Evolutionary conservation across 2,888 invertebrate genomes (phyloP).

Genomic region (Venusia cambrica): DNA sequence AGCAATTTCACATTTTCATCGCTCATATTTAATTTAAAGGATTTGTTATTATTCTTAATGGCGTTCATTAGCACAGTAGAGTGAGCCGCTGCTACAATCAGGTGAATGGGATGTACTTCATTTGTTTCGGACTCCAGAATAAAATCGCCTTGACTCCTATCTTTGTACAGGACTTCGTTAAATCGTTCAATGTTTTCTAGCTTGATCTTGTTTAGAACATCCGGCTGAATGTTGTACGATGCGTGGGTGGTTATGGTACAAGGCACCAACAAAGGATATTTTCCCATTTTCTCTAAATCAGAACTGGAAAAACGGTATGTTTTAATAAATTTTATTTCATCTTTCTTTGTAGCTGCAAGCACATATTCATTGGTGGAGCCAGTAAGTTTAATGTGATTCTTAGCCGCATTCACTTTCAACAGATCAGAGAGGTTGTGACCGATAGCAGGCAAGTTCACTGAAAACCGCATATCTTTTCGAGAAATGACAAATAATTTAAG

Average conservation of each 20-base stretch:
- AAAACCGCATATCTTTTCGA: slow-evolving; percentile 45
- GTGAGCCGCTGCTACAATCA: slow-evolving; percentile 56
- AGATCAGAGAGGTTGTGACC: slow-evolving; percentile 2
- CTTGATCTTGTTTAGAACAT: slow-evolving; percentile 49
- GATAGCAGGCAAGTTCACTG: slow-evolving; percentile 45
- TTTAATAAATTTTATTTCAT: slow-evolving; percentile 52
- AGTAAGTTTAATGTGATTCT: slow-evolving; percentile 4
- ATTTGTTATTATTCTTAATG: slow-evolving; percentile 40
- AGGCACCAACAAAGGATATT: slow-evolving; percentile 48
- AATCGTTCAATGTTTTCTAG: slow-evolving; percentile 40
- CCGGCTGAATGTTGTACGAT: slow-evolving; percentile 38
- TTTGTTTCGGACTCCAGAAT: slow-evolving; percentile 43
- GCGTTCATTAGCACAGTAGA: slow-evolving; percentile 50
- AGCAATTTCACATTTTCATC: slow-evolving; percentile 57
- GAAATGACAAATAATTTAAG: slow-evolving; percentile 61
- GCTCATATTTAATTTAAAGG: slow-evolving; percentile 43
- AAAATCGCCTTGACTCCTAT: slow-evolving; percentile 52
- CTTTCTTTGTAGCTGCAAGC: slow-evolving; percentile 41
- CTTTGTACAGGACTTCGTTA: slow-evolving; percentile 28
- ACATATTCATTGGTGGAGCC: slow-evolving; percentile 17
- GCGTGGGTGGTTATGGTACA: slow-evolving; percentile 44
- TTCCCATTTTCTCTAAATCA: slow-evolving; percentile 31
- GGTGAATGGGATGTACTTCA: slow-evolving; percentile 52
- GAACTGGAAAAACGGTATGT: slow-evolving; percentile 47
- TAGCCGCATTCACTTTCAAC: not conserved